Percentiles rank a stretch among this genome's conserved stretches.
Conservation (phyloP, 1,140 invertebrate genomes). For the Octopus sinensis region DNA sequence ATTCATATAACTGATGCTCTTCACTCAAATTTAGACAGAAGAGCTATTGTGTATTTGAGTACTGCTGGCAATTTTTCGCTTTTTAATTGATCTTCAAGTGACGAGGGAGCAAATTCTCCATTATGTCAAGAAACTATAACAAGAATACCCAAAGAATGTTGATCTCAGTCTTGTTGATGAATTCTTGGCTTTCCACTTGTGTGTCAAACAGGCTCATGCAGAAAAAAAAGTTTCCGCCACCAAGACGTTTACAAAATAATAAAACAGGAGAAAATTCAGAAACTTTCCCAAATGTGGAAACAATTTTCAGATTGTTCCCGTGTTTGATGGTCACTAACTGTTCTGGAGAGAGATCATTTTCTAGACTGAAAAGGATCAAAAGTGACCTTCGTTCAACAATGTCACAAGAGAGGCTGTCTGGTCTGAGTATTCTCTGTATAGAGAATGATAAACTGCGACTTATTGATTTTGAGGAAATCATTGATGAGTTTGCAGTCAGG, state of each 20-base stretch:
- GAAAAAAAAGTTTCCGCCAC: not conserved
- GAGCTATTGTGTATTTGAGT: too few species aligned
- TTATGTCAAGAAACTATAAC: too few species aligned
- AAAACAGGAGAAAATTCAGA: not conserved
- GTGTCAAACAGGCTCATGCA: too few species aligned
- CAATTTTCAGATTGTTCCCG: not conserved
- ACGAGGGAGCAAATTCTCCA: too few species aligned
- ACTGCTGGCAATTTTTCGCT: too few species aligned
- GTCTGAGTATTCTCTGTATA: not conserved
- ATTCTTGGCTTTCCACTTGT: too few species aligned
- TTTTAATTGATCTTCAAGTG: too few species aligned
- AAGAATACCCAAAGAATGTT: too few species aligned
- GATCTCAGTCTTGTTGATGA: too few species aligned
- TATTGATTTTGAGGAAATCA: not conserved
- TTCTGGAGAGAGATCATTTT: slow-evolving; percentile 8
- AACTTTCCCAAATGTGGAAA: not conserved
- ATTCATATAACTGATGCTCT: not conserved
- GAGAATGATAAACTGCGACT: not conserved
- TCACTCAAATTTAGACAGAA: too few species aligned
- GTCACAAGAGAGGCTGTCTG: not conserved
- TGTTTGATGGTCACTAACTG: slow-evolving; percentile 3
- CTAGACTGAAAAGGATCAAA: slow-evolving; percentile 6
- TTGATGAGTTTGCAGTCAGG: not conserved
- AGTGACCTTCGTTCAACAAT: not conserved
- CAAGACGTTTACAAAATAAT: not conserved